A percentile compares a stretch with the other conserved stretches of the same genome.
Evolutionary conservation across 2,797 vertebrate genomes (phyloP).

Genomic region (Xyrichtys novacula): DNA sequence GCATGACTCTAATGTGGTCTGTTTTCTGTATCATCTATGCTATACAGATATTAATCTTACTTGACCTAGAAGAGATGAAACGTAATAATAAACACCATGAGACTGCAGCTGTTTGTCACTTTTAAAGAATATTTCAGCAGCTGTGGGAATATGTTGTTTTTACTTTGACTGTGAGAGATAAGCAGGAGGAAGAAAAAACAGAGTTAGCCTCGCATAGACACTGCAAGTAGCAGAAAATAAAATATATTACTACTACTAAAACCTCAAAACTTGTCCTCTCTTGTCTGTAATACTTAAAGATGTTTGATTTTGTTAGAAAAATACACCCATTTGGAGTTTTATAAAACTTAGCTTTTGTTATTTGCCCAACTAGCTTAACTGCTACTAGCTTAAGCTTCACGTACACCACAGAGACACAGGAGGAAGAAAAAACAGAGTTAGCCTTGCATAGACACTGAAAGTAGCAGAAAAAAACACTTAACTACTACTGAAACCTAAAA

Average conservation of each 20-base stretch:
- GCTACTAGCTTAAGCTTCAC: no score
- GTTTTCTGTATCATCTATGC: constrained; percentile 21
- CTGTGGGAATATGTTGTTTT: not conserved
- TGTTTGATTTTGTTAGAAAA: no score
- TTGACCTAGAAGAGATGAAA: constrained; percentile 18
- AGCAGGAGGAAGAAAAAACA: not conserved
- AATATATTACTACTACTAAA: no score
- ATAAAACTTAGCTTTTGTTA: no score
- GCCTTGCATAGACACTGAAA: not conserved
- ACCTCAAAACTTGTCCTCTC: no score
- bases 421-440: not conserved
- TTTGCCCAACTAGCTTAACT: no score
- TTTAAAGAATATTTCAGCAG: not conserved
- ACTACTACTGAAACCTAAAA: no score
- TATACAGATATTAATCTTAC: constrained; percentile 9
- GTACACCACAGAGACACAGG: not conserved
- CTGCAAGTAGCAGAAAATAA: not conserved
- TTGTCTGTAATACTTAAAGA: no score
- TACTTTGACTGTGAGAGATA: not conserved
- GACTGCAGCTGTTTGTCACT: not conserved
- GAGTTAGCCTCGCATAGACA: not conserved
- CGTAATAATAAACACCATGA: constrained; percentile 12
- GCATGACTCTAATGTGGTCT: constrained; percentile 8
- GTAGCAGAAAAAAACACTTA: not conserved
- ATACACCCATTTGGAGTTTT: no score